Evolutionary conservation across 2,113 vertebrate genomes (phyloP).

Genomic region (Polypterus bichir): DNA sequence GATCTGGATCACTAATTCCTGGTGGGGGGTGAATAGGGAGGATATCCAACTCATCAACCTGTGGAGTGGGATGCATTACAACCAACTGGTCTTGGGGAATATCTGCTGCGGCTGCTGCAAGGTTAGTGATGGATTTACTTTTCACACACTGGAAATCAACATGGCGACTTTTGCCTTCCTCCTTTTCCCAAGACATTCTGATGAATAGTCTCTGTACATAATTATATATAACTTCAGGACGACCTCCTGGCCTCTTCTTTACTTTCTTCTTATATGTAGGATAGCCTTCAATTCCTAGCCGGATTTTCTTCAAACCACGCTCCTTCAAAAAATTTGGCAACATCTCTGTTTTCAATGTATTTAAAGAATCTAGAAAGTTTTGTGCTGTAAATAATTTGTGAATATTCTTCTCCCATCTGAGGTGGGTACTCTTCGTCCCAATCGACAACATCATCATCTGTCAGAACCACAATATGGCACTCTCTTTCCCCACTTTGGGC

Average conservation of each 20-base stretch:
- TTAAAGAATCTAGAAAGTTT: constrained; percentile 98
- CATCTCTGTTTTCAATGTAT: constrained; percentile 95
- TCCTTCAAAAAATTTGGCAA: constrained; percentile 97
- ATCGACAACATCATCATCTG: constrained; percentile 94
- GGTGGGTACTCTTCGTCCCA: constrained; percentile 98
- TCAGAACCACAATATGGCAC: constrained; percentile 95
- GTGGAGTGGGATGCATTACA: constrained; percentile 85
- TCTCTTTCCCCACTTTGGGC: constrained; percentile 93
- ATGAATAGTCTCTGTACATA: constrained; percentile 96
- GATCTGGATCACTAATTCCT: constrained; percentile 67
- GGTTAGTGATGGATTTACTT: constrained; percentile 93
- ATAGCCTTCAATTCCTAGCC: constrained; percentile 94
- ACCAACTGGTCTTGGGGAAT: constrained; percentile 95
- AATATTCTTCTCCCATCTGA: constrained; percentile 98
- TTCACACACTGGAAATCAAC: constrained; percentile 98
- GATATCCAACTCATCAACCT: constrained; percentile 93
- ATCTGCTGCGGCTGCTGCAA: constrained; percentile 86
- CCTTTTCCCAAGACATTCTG: constrained; percentile 98
- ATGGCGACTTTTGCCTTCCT: constrained; percentile 93
- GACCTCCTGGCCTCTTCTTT: constrained; percentile 86
- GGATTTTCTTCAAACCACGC: constrained; percentile 91
- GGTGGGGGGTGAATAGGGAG: constrained; percentile 72
- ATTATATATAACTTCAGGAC: constrained; percentile 96
- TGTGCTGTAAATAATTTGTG: constrained; percentile 98
- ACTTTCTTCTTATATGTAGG: constrained; percentile 98